Evolutionary conservation across 1,140 invertebrate genomes (phyloP).

Genomic region (Drosophila dunni): DNA sequence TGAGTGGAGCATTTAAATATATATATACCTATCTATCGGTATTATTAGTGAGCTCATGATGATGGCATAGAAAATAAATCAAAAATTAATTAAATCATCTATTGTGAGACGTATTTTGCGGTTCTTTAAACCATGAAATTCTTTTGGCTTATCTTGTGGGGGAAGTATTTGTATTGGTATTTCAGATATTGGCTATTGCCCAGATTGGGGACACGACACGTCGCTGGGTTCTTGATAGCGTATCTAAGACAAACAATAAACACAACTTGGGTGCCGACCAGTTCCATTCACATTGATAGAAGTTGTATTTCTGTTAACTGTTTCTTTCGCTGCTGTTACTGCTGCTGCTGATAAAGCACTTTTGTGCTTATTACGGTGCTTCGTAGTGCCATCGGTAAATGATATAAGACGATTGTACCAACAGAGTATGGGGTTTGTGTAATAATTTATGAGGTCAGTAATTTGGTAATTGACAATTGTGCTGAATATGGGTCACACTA

Average conservation of each 20-base stretch:
- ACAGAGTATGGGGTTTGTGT: slow-evolving; percentile 37
- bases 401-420: slow-evolving; percentile 39
- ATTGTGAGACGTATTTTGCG: slow-evolving; percentile 4
- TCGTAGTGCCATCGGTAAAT: slow-evolving; percentile 8
- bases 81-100: slow-evolving; percentile 49
- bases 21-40: slow-evolving; percentile 23
- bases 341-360: slow-evolving; percentile 66
- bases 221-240: slow-evolving; percentile 44
- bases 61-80: slow-evolving; percentile 10
- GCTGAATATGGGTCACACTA: slow-evolving; percentile 57
- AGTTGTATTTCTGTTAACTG: slow-evolving; percentile 48
- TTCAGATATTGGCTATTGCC: slow-evolving; percentile 30
- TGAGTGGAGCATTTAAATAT: slow-evolving; percentile 31
- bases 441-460: slow-evolving; percentile 71
- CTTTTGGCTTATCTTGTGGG: slow-evolving; percentile 29
- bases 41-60: slow-evolving; percentile 54
- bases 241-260: slow-evolving; percentile 57
- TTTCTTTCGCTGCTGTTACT: slow-evolving; percentile 4
- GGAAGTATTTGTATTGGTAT: slow-evolving; percentile 15
- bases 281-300: slow-evolving; percentile 50
- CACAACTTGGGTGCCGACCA: slow-evolving; percentile 20
- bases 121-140: slow-evolving; percentile 24
- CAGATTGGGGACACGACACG: slow-evolving; percentile 13
- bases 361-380: slow-evolving; percentile 22
- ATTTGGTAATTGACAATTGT: slow-evolving; percentile 77